Evolutionary conservation across 2,888 invertebrate species (phyloP).

Genomic region (Leptopterna dolabrata): DNA sequence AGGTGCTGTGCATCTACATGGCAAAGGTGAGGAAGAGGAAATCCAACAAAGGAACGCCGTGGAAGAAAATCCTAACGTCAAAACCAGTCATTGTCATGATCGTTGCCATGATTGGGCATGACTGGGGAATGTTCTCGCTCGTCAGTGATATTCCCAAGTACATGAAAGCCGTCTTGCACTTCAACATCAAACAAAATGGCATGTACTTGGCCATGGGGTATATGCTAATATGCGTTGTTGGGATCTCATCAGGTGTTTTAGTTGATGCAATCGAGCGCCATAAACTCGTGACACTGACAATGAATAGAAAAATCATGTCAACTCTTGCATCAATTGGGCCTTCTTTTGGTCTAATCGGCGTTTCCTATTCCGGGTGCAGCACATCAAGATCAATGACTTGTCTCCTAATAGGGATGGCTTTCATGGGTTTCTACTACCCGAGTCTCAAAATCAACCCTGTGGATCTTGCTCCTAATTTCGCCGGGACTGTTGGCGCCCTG

Average conservation of each 20-base stretch:
- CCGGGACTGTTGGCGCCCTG: conserved; percentile 74
- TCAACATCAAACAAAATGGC: conserved; percentile 70
- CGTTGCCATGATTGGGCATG: conserved; percentile 69
- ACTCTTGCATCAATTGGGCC: conserved; percentile 74
- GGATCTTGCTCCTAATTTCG: conserved; percentile 75
- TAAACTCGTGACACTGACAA: neutral
- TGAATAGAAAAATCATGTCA: conserved; percentile 50
- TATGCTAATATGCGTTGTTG: conserved; percentile 38
- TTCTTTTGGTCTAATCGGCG: conserved; percentile 75
- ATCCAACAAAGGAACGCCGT: conserved; percentile 71
- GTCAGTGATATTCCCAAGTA: conserved; percentile 77
- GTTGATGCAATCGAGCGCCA: conserved; percentile 41
- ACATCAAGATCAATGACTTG: conserved; percentile 71
- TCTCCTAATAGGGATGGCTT: conserved; percentile 75
- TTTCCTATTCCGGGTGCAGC: conserved; percentile 76
- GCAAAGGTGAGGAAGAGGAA: conserved; percentile 40
- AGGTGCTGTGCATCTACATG: conserved; percentile 48
- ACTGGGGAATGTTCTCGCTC: conserved; percentile 79
- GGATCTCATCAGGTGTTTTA: conserved; percentile 39
- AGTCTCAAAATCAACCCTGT: conserved; percentile 77
- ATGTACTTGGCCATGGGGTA: conserved; percentile 36
- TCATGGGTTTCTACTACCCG: conserved; percentile 75
- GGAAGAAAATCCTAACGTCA: conserved; percentile 75
- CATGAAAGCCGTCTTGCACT: conserved; percentile 75
- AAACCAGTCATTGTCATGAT: conserved; percentile 67